Base-by-base conservation (phyloP, 2,888 invertebrate species). In the Carpatolechia fugitivella region DNA sequence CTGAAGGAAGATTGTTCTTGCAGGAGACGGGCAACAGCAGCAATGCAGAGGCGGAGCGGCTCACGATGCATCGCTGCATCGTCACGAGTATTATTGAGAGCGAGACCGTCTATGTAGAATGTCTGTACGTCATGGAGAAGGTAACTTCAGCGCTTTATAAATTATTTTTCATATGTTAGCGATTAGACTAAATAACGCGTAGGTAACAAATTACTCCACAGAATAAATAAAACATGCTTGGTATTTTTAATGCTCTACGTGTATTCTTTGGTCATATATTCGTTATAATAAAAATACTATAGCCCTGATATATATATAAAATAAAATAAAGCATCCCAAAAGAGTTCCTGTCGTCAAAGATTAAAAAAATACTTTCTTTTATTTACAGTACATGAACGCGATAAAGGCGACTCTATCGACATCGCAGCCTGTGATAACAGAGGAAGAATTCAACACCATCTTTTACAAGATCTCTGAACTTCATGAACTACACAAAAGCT, bases 381-480 rank as follows among this genome's bases (percentile, higher is more conserved):
- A 49, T 62, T 85, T 91, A 36, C 84, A 98, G 96, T 98, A 97
- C 75, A 97, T 97, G 94, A 96, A 96, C 76, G 97, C 96, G 16
- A 94, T 98, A 66, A 95, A 96, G 80, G 96, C 97, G 47, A 96
- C 97, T 10, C 87, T 96, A 59, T 94, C 94, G 47, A 96, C 97
- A 55, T 97, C 97, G 8, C 97, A 97, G 80, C 97, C 97, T 46
- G 96, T 98, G 58, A 95, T 98, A 72, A 94, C 95, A 0, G 94
- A 95, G 73, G 95, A 96, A 61, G 98, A 98, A 78, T 95, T 97
- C 76, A 95, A 95, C 63, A 95, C 95, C 6, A 98, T 98, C 78
- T 98, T 98, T 85, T 97, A 96, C 79, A 97, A 97, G 87, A 97
- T 98, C 80, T 96, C 97, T 0, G 97, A 98, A 69, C 90, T 98